phyloP scores from a whole-genome alignment of 2,797 vertebrate genomes.

The Gymnoscopelus microlampas region DNA sequence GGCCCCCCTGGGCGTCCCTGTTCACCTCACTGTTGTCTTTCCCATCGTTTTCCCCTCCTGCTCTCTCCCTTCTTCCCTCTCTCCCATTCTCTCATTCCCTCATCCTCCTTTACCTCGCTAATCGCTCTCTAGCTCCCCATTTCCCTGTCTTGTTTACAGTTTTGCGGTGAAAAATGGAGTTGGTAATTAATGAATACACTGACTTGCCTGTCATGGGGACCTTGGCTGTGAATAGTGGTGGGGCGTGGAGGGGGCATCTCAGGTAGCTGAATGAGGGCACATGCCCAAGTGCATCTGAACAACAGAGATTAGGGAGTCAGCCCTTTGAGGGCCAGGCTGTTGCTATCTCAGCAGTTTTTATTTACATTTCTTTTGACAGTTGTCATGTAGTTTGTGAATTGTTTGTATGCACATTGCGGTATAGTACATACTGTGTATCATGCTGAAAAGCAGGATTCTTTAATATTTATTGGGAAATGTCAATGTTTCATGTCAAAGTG shows the following conservation, averaged over 20 bases:
- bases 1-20: conserved; percentile 11
- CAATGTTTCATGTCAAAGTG: conserved; percentile 4
- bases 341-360: conserved; percentile 35
- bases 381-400: too few relatives aligned
- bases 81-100: conserved; percentile 27
- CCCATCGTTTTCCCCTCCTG: conserved; percentile 24
- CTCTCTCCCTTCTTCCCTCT: conserved; percentile 23
- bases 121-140: conserved; percentile 74
- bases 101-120: conserved; percentile 53
- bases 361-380: too few relatives aligned
- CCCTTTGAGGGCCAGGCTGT: conserved; percentile 18
- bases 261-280: conserved; percentile 81
- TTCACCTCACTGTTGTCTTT: conserved; percentile 16
- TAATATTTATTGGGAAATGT: neutral
- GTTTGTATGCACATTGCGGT: too few relatives aligned
- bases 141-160: conserved; percentile 82
- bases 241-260: conserved; percentile 66
- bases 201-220: conserved; percentile 75
- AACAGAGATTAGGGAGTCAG: conserved; percentile 53
- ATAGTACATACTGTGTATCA: too few relatives aligned
- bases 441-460: neutral
- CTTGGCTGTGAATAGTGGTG: conserved; percentile 70
- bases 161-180: conserved; percentile 82
- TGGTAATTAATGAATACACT: conserved; percentile 87
- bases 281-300: conserved; percentile 51